phyloP scores from a whole-genome alignment of 2,797 vertebrate species.

The Sciurus vulgaris region DNA sequence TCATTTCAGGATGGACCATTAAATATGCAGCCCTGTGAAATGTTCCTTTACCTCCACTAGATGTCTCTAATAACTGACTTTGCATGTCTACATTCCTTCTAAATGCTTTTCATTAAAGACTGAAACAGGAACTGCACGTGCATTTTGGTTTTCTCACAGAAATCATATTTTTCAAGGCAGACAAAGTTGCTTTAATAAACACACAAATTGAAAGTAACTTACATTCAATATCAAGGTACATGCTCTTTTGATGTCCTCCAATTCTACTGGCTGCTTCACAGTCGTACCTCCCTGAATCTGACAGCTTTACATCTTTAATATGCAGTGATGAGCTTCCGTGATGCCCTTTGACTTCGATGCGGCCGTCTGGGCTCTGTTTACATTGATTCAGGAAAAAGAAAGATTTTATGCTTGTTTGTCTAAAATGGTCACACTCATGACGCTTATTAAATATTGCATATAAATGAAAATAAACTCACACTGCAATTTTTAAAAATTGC shows the following conservation, averaged over 20 bases:
- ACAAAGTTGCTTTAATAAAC: background rate
- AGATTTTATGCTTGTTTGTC: constrained; percentile 80
- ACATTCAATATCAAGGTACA: constrained; percentile 99
- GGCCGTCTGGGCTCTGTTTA: constrained; percentile 94
- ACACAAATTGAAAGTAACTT: constrained; percentile 86
- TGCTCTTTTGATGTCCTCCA: constrained; percentile 98
- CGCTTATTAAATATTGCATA: background rate
- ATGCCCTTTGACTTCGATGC: constrained; percentile 95
- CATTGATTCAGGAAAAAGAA: constrained; percentile 82
- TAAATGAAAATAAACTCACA: constrained; percentile 29
- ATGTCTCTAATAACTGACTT: constrained; percentile 53
- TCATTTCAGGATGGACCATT: background rate
- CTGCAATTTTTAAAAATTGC: background rate
- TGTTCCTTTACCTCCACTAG: background rate
- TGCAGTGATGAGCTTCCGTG: constrained; percentile 95
- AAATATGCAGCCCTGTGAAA: background rate
- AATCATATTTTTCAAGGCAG: constrained; percentile 44
- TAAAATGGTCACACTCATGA: constrained; percentile 57
- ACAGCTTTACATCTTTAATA: constrained; percentile 93
- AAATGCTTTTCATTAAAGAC: background rate
- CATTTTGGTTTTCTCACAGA: constrained; percentile 67
- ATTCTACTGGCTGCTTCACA: constrained; percentile 98
- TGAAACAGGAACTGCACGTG: background rate
- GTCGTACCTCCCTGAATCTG: constrained; percentile 97
- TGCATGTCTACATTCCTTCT: background rate